phyloP scores from a whole-genome alignment of 2,113 vertebrate genomes.

The Grallaria varia region DNA sequence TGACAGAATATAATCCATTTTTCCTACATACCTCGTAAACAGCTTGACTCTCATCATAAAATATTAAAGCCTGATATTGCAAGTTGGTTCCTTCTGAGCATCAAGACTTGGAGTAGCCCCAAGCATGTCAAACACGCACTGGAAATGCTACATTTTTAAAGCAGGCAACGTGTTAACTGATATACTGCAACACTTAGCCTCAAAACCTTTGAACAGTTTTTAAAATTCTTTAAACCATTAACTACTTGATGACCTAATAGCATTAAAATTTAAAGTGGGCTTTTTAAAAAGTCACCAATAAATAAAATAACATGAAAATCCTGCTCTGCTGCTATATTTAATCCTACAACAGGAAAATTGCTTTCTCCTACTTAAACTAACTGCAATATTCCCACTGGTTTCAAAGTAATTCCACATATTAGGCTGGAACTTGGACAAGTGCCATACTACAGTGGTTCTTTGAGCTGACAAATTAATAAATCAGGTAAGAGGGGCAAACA shows the following conservation, averaged over 20 bases:
- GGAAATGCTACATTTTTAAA: background rate
- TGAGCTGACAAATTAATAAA: constrained; percentile 39
- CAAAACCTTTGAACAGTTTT: background rate
- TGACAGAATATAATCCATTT: constrained; percentile 25
- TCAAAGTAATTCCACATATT: constrained; percentile 23
- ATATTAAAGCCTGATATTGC: constrained; percentile 61
- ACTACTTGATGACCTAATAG: constrained; percentile 7
- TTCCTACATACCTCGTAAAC: constrained; percentile 9
- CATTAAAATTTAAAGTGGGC: constrained; percentile 7
- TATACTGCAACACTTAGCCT: background rate
- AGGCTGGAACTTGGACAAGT: background rate
- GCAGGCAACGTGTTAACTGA: background rate
- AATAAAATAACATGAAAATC: constrained; percentile 8
- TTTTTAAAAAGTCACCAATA: background rate
- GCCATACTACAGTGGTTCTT: background rate
- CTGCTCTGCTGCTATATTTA: background rate
- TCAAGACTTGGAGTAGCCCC: constrained; percentile 26
- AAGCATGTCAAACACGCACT: constrained; percentile 22
- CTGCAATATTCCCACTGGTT: constrained; percentile 4
- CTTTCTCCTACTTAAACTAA: constrained; percentile 9
- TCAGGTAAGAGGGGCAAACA: background rate
- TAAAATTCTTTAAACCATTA: background rate
- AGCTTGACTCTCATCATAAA: constrained; percentile 42
- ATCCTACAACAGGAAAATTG: background rate
- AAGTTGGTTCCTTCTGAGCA: constrained; percentile 35